A percentile compares a stretch with the other conserved stretches of the same genome.
Conservation (phyloP, 2,888 invertebrate genomes). For the Heliconius hortense region DNA sequence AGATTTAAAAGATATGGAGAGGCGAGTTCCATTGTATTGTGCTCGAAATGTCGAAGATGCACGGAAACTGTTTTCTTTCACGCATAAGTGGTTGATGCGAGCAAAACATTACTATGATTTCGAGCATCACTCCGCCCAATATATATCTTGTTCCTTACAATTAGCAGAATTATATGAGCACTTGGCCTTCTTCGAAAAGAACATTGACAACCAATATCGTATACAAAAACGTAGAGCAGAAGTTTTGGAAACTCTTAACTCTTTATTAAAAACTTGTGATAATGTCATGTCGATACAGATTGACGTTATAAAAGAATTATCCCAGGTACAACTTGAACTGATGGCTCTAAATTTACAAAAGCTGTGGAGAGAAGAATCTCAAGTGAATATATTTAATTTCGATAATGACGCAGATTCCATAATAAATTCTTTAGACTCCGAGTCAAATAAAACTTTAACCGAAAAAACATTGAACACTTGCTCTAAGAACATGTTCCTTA, state of each 20-base stretch:
- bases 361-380: conserved; percentile 77
- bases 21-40: conserved; percentile 58
- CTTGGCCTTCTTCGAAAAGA: conserved; percentile 87
- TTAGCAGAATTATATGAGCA: conserved; percentile 85
- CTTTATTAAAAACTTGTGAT: conserved; percentile 75
- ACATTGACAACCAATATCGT: conserved; percentile 83
- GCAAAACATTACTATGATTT: conserved; percentile 82
- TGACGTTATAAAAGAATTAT: conserved; percentile 81
- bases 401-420: conserved; percentile 70
- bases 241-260: conserved; percentile 81
- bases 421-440: conserved; percentile 66
- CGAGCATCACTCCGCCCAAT: conserved; percentile 81
- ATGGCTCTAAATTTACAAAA: conserved; percentile 84
- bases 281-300: conserved; percentile 79
- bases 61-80: conserved; percentile 77
- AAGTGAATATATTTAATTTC: conserved; percentile 65
- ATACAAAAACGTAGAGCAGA: conserved; percentile 83
- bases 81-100: conserved; percentile 83
- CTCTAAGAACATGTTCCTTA: conserved; percentile 68
- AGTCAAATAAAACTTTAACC: conserved; percentile 70
- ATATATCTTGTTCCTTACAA: conserved; percentile 82
- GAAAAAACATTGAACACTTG: conserved; percentile 66
- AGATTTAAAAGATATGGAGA: conserved; percentile 65
- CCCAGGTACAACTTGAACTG: conserved; percentile 84
- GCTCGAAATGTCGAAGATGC: conserved; percentile 72